Percentiles rank a stretch among this genome's conserved stretches.
phyloP scores from a whole-genome alignment of 1,140 invertebrate genomes.

The Riptortus pedestris region DNA sequence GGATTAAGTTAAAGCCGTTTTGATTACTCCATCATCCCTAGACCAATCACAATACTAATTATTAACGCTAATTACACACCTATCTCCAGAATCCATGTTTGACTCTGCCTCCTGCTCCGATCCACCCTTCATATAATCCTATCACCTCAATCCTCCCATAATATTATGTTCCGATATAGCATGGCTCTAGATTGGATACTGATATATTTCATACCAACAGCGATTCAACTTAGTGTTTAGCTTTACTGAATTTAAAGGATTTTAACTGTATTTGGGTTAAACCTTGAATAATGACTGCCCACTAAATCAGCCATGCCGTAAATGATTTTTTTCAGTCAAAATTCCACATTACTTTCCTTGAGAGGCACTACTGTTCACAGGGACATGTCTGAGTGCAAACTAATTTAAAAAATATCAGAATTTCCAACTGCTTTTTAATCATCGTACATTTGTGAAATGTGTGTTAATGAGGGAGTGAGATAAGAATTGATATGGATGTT shows the following conservation, averaged over 20 bases:
- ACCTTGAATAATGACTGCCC: background rate
- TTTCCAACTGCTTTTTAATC: no score
- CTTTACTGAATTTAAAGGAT: background rate
- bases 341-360: no score
- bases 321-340: no score
- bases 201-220: background rate
- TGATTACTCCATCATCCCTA: slow-evolving; percentile 1
- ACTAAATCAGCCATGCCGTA: no score
- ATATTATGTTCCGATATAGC: background rate
- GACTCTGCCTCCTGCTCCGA: background rate
- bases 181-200: background rate
- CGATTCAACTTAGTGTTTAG: background rate
- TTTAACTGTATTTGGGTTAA: background rate
- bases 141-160: background rate
- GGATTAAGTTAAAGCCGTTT: slow-evolving; percentile 8
- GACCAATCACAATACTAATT: slow-evolving; percentile 8
- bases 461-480: no score
- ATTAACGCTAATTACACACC: slow-evolving; percentile 9
- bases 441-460: no score
- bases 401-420: no score
- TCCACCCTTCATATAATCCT: background rate
- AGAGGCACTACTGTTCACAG: no score
- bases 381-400: no score
- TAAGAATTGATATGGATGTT: no score
- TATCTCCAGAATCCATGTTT: background rate